Conservation (phyloP, 2,797 vertebrate genomes). For the Karalla daura region DNA sequence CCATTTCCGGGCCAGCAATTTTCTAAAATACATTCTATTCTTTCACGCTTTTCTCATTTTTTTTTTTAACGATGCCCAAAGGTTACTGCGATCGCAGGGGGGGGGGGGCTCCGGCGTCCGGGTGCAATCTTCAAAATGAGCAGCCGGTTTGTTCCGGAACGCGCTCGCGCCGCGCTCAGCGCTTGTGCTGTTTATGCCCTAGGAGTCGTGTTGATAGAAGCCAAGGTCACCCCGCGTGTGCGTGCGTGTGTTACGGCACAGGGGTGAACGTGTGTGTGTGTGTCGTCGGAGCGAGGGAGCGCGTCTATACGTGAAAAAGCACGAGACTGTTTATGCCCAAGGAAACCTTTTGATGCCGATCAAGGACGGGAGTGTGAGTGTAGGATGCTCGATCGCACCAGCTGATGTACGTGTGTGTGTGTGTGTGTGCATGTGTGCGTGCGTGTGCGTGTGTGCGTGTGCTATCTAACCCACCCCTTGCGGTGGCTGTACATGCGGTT, state of each 20-base stretch:
- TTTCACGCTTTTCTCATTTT: no score
- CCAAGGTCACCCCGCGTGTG: constrained; percentile 54
- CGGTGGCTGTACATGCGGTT: constrained; percentile 92
- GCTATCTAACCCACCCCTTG: constrained; percentile 85
- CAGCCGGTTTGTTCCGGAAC: constrained; percentile 32
- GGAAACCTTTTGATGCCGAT: constrained; percentile 51
- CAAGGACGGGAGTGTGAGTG: constrained; percentile 50
- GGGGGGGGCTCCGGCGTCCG: constrained; percentile 15
- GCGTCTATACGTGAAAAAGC: constrained; percentile 18
- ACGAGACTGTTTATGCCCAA: constrained; percentile 56
- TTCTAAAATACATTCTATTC: constrained; percentile 47
- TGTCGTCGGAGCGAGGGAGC: constrained; percentile 16
- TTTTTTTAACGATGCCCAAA: constrained; percentile 51
- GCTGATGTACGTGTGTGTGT: constrained; percentile 40
- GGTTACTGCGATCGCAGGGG: constrained; percentile 52
- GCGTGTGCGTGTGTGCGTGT: neutral
- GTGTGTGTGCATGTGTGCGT: neutral
- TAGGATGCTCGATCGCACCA: constrained; percentile 2
- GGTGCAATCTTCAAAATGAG: constrained; percentile 44
- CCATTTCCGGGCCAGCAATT: constrained; percentile 48
- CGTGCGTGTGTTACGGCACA: neutral
- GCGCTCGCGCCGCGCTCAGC: constrained; percentile 40
- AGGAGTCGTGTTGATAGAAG: constrained; percentile 44
- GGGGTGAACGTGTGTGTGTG: neutral
- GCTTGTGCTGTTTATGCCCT: constrained; percentile 50